Percentiles rank a stretch among this genome's conserved stretches.
Evolutionary conservation across 2,797 vertebrate species (phyloP).

Genomic region (Acipenser transmontanus): DNA sequence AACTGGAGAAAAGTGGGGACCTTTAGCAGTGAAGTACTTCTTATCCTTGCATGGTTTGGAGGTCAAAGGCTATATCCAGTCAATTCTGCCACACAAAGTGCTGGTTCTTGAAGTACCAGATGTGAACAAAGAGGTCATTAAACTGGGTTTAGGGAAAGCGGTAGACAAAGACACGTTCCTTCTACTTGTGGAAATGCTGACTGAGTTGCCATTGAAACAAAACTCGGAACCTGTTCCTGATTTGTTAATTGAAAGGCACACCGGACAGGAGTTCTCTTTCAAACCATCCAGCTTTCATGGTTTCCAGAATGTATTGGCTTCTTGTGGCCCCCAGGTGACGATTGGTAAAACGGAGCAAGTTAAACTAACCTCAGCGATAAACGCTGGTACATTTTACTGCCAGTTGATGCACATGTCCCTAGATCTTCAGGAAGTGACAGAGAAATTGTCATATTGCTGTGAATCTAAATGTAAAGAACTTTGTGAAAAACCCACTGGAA

Average conservation of each 20-base stretch:
- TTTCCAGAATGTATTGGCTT: slow-evolving; percentile 56
- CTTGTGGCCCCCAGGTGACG: slow-evolving; percentile 52
- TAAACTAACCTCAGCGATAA: slow-evolving; percentile 67
- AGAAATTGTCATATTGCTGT: slow-evolving; percentile 56
- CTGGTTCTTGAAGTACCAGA: slow-evolving; percentile 75
- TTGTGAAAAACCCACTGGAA: slow-evolving; percentile 44
- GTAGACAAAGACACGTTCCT: slow-evolving; percentile 77
- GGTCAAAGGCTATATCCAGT: slow-evolving; percentile 67
- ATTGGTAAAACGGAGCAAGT: slow-evolving; percentile 59
- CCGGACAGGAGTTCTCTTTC: slow-evolving; percentile 40
- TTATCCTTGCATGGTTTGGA: slow-evolving; percentile 62
- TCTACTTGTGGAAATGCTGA: slow-evolving; percentile 70
- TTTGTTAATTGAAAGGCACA: slow-evolving; percentile 54
- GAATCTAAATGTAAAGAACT: slow-evolving; percentile 42
- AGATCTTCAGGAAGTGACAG: slow-evolving; percentile 65
- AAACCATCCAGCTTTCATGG: slow-evolving; percentile 39
- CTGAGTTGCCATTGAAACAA: slow-evolving; percentile 51
- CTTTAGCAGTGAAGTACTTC: slow-evolving; percentile 68
- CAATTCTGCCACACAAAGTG: slow-evolving; percentile 63
- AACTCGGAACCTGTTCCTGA: slow-evolving; percentile 55
- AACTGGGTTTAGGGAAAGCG: slow-evolving; percentile 66
- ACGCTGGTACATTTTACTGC: slow-evolving; percentile 73
- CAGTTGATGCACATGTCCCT: slow-evolving; percentile 58
- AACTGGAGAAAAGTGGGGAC: slow-evolving; percentile 52
- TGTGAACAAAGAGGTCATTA: slow-evolving; percentile 63